Conservation (phyloP, 30 jellyfish, hydroid and myxozoan genomes). For the Aurelia sp. region DNA sequence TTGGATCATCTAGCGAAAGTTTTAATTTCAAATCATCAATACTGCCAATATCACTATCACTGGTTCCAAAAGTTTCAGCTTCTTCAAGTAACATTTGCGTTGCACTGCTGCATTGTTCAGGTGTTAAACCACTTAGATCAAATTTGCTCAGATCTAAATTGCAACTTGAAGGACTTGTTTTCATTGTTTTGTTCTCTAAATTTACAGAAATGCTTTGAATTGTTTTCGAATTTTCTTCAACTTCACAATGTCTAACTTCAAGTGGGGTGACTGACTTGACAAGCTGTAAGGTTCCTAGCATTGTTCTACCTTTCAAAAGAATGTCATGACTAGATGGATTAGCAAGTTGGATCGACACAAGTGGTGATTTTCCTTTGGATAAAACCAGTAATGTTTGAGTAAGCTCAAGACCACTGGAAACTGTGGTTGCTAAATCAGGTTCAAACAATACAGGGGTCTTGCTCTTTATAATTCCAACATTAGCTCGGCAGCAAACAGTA, state of each 20-base stretch:
- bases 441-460: conserved; percentile 6
- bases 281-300: conserved; percentile 15
- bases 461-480: neutral
- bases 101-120: conserved; percentile 13
- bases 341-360: neutral
- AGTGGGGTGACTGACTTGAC: conserved; percentile 22
- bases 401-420: conserved; percentile 8
- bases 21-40: conserved; percentile 13
- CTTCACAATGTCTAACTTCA: neutral
- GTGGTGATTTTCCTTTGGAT: conserved; percentile 15
- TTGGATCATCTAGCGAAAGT: conserved; percentile 21
- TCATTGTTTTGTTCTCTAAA: no score
- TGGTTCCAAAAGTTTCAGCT: conserved; percentile 3
- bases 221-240: neutral
- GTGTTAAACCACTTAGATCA: conserved; percentile 18
- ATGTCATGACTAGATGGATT: neutral
- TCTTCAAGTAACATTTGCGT: neutral
- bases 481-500: neutral
- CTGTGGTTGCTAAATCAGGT: neutral
- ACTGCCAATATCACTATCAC: conserved; percentile 46
- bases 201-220: no score
- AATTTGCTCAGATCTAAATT: conserved; percentile 1
- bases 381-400: conserved; percentile 2
- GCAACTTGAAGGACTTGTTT: no score
- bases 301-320: neutral